Base-by-base conservation (phyloP, 2,113 vertebrate genomes). In the Pseudopodoces humilis region DNA sequence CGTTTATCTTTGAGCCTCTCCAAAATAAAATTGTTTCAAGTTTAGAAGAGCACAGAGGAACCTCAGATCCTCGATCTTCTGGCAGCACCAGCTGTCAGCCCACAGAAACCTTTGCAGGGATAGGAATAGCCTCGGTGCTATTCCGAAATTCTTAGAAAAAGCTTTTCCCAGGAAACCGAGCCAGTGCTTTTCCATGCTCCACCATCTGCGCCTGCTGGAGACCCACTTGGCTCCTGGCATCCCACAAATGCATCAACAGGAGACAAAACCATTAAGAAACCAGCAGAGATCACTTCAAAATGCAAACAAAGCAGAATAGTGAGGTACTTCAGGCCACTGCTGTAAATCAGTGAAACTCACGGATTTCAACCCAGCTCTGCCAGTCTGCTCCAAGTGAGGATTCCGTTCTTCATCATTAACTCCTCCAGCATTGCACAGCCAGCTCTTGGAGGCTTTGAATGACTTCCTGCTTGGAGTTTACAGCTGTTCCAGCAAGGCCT, bases 11-110 rank as follows among this genome's bases (percentile, higher is more conserved):
- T 30, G 49, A 90, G 21, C 56, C 70, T 31, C 78, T 80, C 75
- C 86, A 92, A 79, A 96, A 84, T 78, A 62, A 79, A 95, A 76
- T 63, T 28, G 19, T 83, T 83, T 97, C 92, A 52, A 93, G 93
- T 97, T 97, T 93, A 60, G 97, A 93, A 81, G 92, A 95, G 83
- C 92, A 94, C 31, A 17, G 86, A 95, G 30, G 37, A 96, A 92
- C 70, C 37, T 94, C 86, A 69, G 74, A 79, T 96, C 95, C 94
- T 95, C 78, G 39, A 83, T 90, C 80, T 88, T 53, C 46, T 25
- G 55, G 53, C 72, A 84, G 83, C 31, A 93, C 72, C 92, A 96
- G 77, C 88, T 86, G 76, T 44, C 95, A 91, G 83, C 65, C 65
- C 64, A 82, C 65, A 94, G 86, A 82, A 95, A 90, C 49, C 62